Base-by-base conservation (phyloP, 2,797 vertebrate genomes). In the Hemitrygon akajei region DNA sequence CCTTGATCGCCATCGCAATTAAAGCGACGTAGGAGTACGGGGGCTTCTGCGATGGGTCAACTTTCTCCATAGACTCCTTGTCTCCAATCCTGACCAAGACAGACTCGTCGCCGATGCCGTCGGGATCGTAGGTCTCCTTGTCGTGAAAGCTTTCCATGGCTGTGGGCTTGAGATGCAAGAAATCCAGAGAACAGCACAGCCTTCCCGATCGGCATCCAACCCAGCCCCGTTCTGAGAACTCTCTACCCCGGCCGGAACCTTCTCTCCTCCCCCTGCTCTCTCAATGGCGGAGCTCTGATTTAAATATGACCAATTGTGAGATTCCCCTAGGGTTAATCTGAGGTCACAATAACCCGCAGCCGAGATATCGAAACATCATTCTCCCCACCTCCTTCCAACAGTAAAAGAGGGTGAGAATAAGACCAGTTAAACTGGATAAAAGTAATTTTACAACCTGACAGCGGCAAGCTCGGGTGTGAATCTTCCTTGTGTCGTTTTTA, bases 21-120 rank as follows among this genome's bases (percentile, higher is more conserved):
- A 98, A 96, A 47, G 98, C 98, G 89, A 97, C 97, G 94, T 98
- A 98, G 0, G 98, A 98, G 34, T 97, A 98, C 0, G 98, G 98
- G 0, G 98, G 98, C 93, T 97, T 98, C 94, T 96, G 95, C 20
- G 91, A 77, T 1, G 93, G 60, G 94, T 94, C 94, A 40, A 16
- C 93, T 47, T 66, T 82, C 66, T 73, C 69, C 63, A 30, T 58
- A 40, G 22, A 12, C 12, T 40, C 81, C 30, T 56, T 93, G 25
- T 37, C 81, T 7, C 47, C 18, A 0, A 37, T 20, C 14, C 76
- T 25, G 0, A 80, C 93, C 94, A 94, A 69, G 4, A n/a, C 7
- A 7, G 86, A 30, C 16, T 73, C 82, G 18, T 93, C 63, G 16
- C 66, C 40, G 63, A 40, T 37, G 6, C 34, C 71, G 27, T 93